Percentiles rank a stretch among this genome's conserved stretches.
phyloP scores from a whole-genome alignment of 1,140 invertebrate genomes.

The Saccostrea cuccullata region DNA sequence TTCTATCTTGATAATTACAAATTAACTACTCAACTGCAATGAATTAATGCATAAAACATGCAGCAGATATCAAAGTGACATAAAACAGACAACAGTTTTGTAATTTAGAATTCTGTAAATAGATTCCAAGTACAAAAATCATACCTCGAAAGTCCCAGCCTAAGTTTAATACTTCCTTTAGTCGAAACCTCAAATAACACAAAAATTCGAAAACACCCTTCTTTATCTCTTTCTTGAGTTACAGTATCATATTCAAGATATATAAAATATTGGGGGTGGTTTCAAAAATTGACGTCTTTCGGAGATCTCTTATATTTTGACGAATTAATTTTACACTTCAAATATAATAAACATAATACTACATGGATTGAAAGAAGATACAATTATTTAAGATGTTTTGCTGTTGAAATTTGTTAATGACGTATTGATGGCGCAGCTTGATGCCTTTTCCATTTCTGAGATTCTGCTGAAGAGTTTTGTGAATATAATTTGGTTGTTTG shows the following conservation, averaged over 20 bases:
- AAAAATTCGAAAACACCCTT: conserved; percentile 7
- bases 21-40: not conserved
- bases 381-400: not conserved
- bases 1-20: too few species aligned
- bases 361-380: not conserved
- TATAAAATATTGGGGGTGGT: conserved; percentile 19
- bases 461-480: not conserved
- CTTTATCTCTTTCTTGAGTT: conserved; percentile 20
- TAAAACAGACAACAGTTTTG: not conserved
- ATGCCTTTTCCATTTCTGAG: not conserved
- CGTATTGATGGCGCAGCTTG: conserved; percentile 18
- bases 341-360: not conserved
- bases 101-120: conserved; percentile 2
- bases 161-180: not conserved
- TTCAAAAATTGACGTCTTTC: conserved; percentile 10
- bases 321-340: not conserved
- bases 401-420: not conserved
- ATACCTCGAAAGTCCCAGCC: conserved; percentile 6
- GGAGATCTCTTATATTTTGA: not conserved
- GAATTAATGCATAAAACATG: not conserved
- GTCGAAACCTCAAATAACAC: not conserved
- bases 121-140: not conserved
- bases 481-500: not conserved
- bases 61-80: conserved; percentile 7
- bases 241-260: conserved; percentile 25